Percentiles rank a stretch among this genome's conserved stretches.
These are phyloP conservation scores for Verasper variegatus DNA, from an alignment of 2,113 vertebrate genomes.

Conservation along the genomic window DNA sequence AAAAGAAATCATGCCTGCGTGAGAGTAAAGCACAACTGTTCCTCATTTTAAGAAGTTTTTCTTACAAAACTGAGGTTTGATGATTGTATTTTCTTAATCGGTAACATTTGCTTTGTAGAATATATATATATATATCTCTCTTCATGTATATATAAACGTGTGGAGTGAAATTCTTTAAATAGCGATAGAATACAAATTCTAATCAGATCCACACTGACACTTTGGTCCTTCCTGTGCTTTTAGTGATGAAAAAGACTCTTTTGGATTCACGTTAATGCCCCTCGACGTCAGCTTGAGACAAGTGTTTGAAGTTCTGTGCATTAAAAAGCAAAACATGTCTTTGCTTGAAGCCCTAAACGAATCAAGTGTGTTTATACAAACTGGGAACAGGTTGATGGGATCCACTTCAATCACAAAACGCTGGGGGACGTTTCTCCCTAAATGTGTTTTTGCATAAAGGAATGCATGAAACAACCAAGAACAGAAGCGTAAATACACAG, in stretches of 20 bases:
- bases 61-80: slow-evolving; percentile 18
- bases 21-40: slow-evolving; percentile 13
- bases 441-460: slow-evolving; percentile 21
- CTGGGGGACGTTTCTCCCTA: not conserved
- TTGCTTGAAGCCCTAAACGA: not conserved
- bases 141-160: not conserved
- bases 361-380: not conserved
- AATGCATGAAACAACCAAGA: slow-evolving; percentile 35
- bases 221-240: slow-evolving; percentile 51
- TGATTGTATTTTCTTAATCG: not conserved
- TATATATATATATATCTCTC: slow-evolving; percentile 3
- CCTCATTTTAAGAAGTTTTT: not conserved
- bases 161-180: slow-evolving; percentile 34
- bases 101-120: slow-evolving; percentile 2
- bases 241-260: not conserved
- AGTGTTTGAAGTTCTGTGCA: not conserved
- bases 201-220: slow-evolving; percentile 8
- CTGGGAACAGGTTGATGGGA: not conserved
- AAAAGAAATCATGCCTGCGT: not conserved
- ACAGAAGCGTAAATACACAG: slow-evolving; percentile 33
- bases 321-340: not conserved
- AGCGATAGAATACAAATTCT: slow-evolving; percentile 12
- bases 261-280: not conserved
- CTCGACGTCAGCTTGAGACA: not conserved
- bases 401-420: not conserved